Conservation (phyloP, 2,888 invertebrate species). For the Atherix ibis region DNA sequence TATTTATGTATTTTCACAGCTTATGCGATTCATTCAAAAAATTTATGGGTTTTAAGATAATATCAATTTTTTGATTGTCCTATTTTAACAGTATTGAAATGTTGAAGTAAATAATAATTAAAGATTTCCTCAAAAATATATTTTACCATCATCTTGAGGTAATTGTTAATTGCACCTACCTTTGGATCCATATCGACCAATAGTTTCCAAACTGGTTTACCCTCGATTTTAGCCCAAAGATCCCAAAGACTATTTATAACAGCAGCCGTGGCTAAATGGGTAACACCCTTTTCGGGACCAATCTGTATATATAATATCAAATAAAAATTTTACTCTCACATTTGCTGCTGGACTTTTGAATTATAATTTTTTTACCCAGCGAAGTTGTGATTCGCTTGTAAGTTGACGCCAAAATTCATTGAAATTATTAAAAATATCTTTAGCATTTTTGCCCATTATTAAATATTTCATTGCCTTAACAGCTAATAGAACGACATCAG, state of each 20-base stretch:
- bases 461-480: constrained; percentile 53
- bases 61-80: too few relatives aligned
- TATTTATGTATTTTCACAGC: too few relatives aligned
- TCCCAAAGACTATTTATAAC: constrained; percentile 88
- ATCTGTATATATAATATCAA: too few relatives aligned
- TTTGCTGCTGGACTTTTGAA: too few relatives aligned
- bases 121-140: too few relatives aligned
- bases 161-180: constrained; percentile 23
- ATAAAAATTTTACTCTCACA: too few relatives aligned
- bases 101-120: too few relatives aligned
- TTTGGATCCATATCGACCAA: constrained; percentile 72
- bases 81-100: too few relatives aligned
- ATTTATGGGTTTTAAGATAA: too few relatives aligned
- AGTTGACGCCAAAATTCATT: constrained; percentile 62
- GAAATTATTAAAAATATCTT: constrained; percentile 62
- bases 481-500: constrained; percentile 68
- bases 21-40: too few relatives aligned
- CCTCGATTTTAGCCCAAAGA: constrained; percentile 69
- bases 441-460: constrained; percentile 49
- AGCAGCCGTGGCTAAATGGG: constrained; percentile 74
- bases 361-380: constrained; percentile 66
- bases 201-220: constrained; percentile 77
- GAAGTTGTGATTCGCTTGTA: constrained; percentile 74
- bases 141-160: too few relatives aligned
- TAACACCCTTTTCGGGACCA: constrained; percentile 82